These are phyloP conservation scores for Myotis brandtii DNA, from an alignment of 2,113 vertebrate species.

Conservation along the genomic window DNA sequence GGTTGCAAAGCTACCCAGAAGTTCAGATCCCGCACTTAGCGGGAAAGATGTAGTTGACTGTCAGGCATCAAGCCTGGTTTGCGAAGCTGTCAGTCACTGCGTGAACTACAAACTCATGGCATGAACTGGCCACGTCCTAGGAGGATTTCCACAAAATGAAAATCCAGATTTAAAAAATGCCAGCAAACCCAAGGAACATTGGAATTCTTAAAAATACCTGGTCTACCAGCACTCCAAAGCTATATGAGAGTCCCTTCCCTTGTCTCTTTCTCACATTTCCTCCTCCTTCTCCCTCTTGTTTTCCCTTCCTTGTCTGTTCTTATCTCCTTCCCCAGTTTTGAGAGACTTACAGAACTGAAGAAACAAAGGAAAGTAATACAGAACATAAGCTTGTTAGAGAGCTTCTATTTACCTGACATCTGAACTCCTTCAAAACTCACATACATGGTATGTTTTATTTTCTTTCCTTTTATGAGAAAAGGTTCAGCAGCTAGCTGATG, in stretches of 20 bases:
- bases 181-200: constrained; percentile 57
- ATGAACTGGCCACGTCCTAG: constrained; percentile 78
- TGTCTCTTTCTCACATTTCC: not conserved
- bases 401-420: not conserved
- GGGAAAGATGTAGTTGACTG: constrained; percentile 70
- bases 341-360: not conserved
- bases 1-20: constrained; percentile 11
- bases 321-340: not conserved
- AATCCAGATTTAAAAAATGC: constrained; percentile 78
- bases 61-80: constrained; percentile 79
- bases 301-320: not conserved
- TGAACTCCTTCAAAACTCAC: not conserved
- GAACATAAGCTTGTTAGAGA: not conserved
- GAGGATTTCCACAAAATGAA: constrained; percentile 80
- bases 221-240: not conserved
- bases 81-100: constrained; percentile 76
- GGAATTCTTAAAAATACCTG: not conserved
- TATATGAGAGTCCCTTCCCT: too few relatives aligned
- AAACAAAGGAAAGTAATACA: not conserved
- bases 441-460: not conserved
- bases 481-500: not conserved
- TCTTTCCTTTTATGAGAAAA: constrained; percentile 56
- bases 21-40: constrained; percentile 43
- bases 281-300: not conserved
- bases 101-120: constrained; percentile 75